These are phyloP conservation scores for Oncorhynchus clarkii DNA, from an alignment of 2,113 vertebrate species.

Conservation along the genomic window DNA sequence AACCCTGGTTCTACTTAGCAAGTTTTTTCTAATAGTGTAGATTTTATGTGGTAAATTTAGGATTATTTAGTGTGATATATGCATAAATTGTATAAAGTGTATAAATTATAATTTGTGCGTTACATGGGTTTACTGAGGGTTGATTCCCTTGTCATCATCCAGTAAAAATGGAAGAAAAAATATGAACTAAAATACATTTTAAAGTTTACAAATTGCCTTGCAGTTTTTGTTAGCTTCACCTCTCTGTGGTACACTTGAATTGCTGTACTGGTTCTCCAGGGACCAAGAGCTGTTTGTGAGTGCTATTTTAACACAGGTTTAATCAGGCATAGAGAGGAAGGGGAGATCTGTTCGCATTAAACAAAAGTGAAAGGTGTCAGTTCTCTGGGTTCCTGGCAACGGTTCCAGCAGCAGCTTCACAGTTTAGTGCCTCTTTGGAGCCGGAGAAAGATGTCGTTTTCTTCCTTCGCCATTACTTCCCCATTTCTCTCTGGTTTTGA, in stretches of 20 bases:
- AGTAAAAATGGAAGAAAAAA: neutral
- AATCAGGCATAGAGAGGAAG: neutral
- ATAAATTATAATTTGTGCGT: too few species aligned
- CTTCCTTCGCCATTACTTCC: slow-evolving; percentile 8
- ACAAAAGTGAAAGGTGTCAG: neutral
- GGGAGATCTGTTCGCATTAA: neutral
- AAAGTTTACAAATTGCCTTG: neutral
- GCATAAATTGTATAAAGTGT: too few species aligned
- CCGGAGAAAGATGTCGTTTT: neutral
- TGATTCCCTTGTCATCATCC: neutral
- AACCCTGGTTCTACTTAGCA: too few species aligned
- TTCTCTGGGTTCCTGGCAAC: neutral
- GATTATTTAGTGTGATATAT: too few species aligned
- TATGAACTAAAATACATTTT: neutral
- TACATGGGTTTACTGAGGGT: too few species aligned
- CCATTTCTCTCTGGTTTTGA: slow-evolving; percentile 26
- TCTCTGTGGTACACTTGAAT: neutral
- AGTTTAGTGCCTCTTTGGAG: neutral
- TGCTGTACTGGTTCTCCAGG: neutral
- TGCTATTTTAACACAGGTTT: neutral
- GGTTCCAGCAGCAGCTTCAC: neutral
- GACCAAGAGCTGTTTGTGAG: neutral
- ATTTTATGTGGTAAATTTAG: too few species aligned
- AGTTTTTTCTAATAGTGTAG: too few species aligned
- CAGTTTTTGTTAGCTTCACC: neutral